phyloP scores from a whole-genome alignment of 2,113 vertebrate species.

The Sminthopsis crassicaudata region DNA sequence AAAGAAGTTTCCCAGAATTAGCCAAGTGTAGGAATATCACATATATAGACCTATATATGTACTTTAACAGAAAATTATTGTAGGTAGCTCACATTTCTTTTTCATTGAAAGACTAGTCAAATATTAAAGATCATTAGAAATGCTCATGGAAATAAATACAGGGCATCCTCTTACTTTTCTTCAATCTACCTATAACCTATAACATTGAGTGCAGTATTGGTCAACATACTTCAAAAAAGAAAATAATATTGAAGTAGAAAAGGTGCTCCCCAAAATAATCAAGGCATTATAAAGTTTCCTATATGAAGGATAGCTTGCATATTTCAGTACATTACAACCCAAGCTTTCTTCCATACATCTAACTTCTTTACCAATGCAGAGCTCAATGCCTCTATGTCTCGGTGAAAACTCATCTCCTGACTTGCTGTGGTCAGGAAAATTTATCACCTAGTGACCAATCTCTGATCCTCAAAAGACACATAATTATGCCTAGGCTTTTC shows the following conservation, averaged over 20 bases:
- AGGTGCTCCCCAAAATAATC: neutral
- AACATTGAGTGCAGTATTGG: neutral
- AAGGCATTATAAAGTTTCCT: neutral
- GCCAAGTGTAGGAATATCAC: neutral
- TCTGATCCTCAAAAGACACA: neutral
- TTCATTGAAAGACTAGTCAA: neutral
- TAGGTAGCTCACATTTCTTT: neutral
- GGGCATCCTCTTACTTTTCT: neutral
- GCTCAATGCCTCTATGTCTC: neutral
- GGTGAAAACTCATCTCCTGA: no score
- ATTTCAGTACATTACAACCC: neutral
- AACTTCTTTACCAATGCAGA: neutral
- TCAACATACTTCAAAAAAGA: neutral
- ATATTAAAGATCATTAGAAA: neutral
- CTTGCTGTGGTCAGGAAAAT: no score
- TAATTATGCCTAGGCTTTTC: neutral
- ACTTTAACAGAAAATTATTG: neutral
- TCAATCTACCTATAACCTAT: neutral
- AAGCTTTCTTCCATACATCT: neutral
- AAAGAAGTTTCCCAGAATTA: neutral
- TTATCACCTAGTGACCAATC: no score
- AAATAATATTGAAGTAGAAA: neutral
- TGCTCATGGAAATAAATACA: neutral
- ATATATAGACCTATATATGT: neutral
- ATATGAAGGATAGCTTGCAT: neutral